Evolutionary conservation across 2,113 vertebrate genomes (phyloP), one percentile per base, ranked within the genome.

Genomic region (Rostratula benghalensis): DNA sequence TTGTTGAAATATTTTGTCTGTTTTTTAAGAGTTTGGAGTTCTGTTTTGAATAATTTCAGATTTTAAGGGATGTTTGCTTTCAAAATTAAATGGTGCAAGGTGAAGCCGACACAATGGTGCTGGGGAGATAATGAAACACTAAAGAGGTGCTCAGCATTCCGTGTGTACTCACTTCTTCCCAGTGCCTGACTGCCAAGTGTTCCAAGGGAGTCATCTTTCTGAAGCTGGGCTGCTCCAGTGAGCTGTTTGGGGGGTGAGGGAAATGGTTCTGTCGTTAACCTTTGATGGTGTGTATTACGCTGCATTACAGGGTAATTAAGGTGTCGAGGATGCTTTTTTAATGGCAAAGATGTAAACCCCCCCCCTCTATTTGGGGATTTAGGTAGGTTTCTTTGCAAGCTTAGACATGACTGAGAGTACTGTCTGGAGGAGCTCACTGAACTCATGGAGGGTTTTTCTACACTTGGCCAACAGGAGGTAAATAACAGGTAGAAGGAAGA

Each of bases 401-500:
- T n/a, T n/a, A 31, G 35, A 48, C 17, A 48, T 10, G 23, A 83
- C 17, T 51, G 63, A 18, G 28, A 28, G 22, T 31, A 28, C 15
- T 54, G 17, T 50, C 41, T 87, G 24, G 18, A 67, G 65, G n/a
- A 91, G 51, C 54, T 63, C 24, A 30, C 11, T 50, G 63, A 57
- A 65, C 53, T 89, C 56, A 35, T 95, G 63, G 53, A 68, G 64
- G 45, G 67, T 80, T 97, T 81, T 67, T 64, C 74, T 48, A 23
- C 37, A 45, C 61, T 95, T 89, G 90, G 59, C 83, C 94, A 87
- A 89, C 45, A 64, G 91, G 93, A 95, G 94, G 87, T 95, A 95
- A 91, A 91, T 95, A 95, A 84, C 77, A 87, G 68, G 83, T 86
- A 95, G 92, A 94, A 92, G 94, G 84, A 92, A 95, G 89, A 95